Evolutionary conservation across 2,888 invertebrate genomes (phyloP), one percentile per base, ranked within the genome.

Genomic region (Calliphora vomitoria): DNA sequence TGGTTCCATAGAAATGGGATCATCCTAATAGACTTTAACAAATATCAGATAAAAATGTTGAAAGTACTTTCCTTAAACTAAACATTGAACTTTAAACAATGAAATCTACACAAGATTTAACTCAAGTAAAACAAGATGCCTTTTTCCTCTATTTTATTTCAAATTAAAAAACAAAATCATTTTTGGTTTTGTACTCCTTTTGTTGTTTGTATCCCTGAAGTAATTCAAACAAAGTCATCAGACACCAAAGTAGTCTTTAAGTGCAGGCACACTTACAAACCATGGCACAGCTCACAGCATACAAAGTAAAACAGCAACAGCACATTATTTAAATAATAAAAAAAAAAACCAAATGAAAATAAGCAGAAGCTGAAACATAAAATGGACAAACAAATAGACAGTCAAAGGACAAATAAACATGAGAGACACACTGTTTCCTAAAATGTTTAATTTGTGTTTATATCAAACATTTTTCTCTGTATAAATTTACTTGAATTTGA

Each of bases 191-290:
- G 5, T 74, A 31, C 58, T n/a, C 50, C 55, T 55, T 55, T 41
- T 25, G 15, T 44, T 60, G 25, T 50, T 44, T 44, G 4, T 44
- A 75, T 82, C 71, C 76, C 83, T 44, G 41, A 71, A 83, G 83
- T 71, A 78, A 78, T 78, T 83, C 69, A 8, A 50, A 31, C 53
- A 76, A 71, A 76, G 41, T 38, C 71, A 76, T 58, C 82, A 82
- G 76, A 82, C 82, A 82, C 60, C 76, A 78, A 71, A 83, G 69
- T 68, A 83, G 55, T 55, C 83, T 78, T 83, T 83, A 72, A 83
- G 71, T 25, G 83, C 83, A 62, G 62, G 62, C 31, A 76, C 60
- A 69, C 38, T 20, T 35, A 62, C 62, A 82, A 35, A 60, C 38
- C 50, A 20, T 2, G 35, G 4, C 47, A 66, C 47, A 75, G 50